Conservation (phyloP, 2,888 invertebrate genomes). For the Chrysolina haemoptera region DNA sequence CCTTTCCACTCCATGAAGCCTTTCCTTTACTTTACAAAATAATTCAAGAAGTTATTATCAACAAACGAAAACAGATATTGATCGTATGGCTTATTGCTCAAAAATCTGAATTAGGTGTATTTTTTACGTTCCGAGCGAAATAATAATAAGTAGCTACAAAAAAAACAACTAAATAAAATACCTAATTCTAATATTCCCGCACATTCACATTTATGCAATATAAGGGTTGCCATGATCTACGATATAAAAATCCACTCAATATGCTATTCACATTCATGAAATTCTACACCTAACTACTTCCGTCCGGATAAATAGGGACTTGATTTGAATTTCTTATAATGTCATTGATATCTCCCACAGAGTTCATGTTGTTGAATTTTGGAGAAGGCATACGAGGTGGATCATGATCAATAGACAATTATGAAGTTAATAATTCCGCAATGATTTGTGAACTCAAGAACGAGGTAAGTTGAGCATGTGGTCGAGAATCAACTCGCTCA, state of each 20-base stretch:
- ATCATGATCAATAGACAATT: not conserved
- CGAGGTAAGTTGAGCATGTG: too few relatives aligned
- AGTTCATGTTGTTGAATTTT: not conserved
- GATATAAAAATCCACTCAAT: constrained; percentile 31
- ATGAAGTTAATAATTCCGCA: not conserved
- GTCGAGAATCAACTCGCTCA: too few relatives aligned
- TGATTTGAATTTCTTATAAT: constrained; percentile 30
- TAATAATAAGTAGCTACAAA: too few relatives aligned
- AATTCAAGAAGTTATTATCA: too few relatives aligned
- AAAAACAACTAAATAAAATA: not conserved
- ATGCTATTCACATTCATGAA: constrained; percentile 42
- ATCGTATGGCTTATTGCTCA: too few relatives aligned
- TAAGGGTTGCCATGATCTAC: constrained; percentile 8
- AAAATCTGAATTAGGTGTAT: too few relatives aligned
- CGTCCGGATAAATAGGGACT: constrained; percentile 32
- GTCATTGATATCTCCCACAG: constrained; percentile 15
- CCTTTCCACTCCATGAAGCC: too few relatives aligned
- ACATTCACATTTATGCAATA: not conserved
- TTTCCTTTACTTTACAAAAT: too few relatives aligned
- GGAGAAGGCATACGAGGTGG: not conserved
- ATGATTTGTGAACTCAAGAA: too few relatives aligned
- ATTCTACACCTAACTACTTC: constrained; percentile 47
- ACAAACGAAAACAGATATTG: too few relatives aligned
- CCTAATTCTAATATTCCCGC: not conserved
- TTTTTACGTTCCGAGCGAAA: too few relatives aligned